A percentile compares a stretch with the other conserved stretches of the same genome.
Conservation (phyloP, 2,888 invertebrate species). For the Nemapogon koenigi region DNA sequence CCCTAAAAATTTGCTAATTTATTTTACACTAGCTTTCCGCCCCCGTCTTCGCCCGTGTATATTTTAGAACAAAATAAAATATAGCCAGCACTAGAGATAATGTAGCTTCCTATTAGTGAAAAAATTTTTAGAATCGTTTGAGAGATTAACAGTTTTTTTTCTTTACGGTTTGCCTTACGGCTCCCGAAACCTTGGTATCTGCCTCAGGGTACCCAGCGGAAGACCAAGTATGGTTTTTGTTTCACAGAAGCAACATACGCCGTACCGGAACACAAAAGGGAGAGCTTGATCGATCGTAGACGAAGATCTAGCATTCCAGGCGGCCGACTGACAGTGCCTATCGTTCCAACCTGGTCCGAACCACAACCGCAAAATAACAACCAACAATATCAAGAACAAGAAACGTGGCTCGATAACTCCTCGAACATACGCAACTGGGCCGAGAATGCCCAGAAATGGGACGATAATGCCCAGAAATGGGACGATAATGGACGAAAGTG, state of each 20-base stretch:
- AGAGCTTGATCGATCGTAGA: slow-evolving; percentile 43
- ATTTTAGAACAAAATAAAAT: no score
- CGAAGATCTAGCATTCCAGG: slow-evolving; percentile 49
- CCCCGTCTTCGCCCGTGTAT: no score
- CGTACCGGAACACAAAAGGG: slow-evolving; percentile 47
- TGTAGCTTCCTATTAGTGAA: no score
- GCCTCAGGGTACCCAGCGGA: background rate
- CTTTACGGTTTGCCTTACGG: background rate
- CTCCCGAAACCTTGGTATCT: background rate
- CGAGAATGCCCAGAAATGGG: slow-evolving; percentile 39
- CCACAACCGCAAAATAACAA: slow-evolving; percentile 14
- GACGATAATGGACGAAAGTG: slow-evolving; percentile 34
- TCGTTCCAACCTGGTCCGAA: slow-evolving; percentile 23
- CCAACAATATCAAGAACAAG: slow-evolving; percentile 24
- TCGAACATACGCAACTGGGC: slow-evolving; percentile 44
- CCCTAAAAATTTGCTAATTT: no score
- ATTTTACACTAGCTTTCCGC: no score
- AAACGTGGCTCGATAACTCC: slow-evolving; percentile 43
- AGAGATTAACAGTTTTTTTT: no score
- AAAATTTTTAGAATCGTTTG: no score
- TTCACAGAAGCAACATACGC: slow-evolving; percentile 52
- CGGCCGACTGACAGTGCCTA: slow-evolving; percentile 39
- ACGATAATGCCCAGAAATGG: slow-evolving; percentile 34
- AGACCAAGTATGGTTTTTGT: background rate
- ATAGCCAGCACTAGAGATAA: no score